These are phyloP conservation scores for Euthynnus affinis DNA, from an alignment of 2,797 vertebrate species.

Conservation along the genomic window DNA sequence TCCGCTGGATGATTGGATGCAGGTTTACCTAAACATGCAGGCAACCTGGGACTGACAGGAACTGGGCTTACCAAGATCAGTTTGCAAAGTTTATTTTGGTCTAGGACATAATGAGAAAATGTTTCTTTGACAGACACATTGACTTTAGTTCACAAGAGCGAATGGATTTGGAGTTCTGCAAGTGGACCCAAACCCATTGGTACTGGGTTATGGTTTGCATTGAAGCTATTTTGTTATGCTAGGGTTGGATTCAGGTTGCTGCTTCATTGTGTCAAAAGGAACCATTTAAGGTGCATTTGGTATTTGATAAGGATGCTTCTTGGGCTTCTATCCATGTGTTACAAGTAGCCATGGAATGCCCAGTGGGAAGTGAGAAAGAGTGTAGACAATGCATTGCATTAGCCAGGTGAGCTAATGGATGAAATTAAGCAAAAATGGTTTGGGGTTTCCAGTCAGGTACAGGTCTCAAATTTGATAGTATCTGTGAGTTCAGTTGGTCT, in stretches of 20 bases:
- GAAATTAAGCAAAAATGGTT: no score
- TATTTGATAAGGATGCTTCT: not conserved
- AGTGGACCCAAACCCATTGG: not conserved
- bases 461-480: no score
- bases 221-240: not conserved
- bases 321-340: no score
- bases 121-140: not conserved
- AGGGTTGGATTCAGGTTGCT: no score
- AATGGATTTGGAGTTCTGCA: slow-evolving; percentile 1
- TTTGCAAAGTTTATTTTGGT: not conserved
- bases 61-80: slow-evolving; percentile 48
- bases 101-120: not conserved
- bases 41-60: slow-evolving; percentile 73
- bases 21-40: slow-evolving; percentile 66
- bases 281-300: no score
- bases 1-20: slow-evolving; percentile 29
- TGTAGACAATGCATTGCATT: no score
- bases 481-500: not conserved
- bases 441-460: no score
- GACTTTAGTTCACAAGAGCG: not conserved
- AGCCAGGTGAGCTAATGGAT: not conserved
- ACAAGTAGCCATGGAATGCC: no score
- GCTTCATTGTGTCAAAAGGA: not conserved
- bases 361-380: no score
- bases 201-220: not conserved